Evolutionary conservation across 2,797 vertebrate genomes (phyloP).

Genomic region (Amniataba percoides): DNA sequence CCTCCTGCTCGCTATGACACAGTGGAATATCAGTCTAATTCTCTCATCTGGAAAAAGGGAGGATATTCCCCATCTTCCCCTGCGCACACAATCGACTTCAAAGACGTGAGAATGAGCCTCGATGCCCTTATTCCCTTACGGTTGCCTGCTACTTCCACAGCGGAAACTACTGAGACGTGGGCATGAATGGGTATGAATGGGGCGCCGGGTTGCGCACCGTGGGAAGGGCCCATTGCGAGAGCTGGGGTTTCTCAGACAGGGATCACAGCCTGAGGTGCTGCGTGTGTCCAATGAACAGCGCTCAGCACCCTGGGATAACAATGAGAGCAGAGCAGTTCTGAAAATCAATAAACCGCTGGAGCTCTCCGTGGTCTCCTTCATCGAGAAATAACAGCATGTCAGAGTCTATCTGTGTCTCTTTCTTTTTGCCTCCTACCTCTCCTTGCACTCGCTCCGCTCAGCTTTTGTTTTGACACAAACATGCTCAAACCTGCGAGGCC

Average conservation of each 20-base stretch:
- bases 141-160: slow-evolving; percentile 43
- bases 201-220: slow-evolving; percentile 48
- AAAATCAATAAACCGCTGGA: slow-evolving; percentile 84
- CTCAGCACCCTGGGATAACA: slow-evolving; percentile 76
- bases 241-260: slow-evolving; percentile 67
- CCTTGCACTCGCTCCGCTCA: slow-evolving; percentile 31
- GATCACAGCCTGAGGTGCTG: slow-evolving; percentile 79
- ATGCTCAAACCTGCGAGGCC: slow-evolving; percentile 1
- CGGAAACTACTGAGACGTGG: slow-evolving; percentile 55
- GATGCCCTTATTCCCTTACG: slow-evolving; percentile 52
- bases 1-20: slow-evolving; percentile 29
- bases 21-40: slow-evolving; percentile 56
- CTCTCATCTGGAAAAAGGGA: slow-evolving; percentile 56
- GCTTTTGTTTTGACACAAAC: slow-evolving; percentile 39
- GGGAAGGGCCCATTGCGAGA: slow-evolving; percentile 69
- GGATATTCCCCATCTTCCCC: slow-evolving; percentile 42
- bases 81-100: slow-evolving; percentile 50
- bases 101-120: slow-evolving; percentile 50
- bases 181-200: slow-evolving; percentile 62
- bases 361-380: slow-evolving; percentile 69
- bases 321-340: slow-evolving; percentile 73
- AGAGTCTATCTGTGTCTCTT: slow-evolving; percentile 63
- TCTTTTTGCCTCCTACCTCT: slow-evolving; percentile 39
- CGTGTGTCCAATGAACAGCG: slow-evolving; percentile 74
- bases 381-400: slow-evolving; percentile 74